Base-by-base conservation (phyloP, 2,797 vertebrate species). In the Arrhamphus sclerolepis region DNA sequence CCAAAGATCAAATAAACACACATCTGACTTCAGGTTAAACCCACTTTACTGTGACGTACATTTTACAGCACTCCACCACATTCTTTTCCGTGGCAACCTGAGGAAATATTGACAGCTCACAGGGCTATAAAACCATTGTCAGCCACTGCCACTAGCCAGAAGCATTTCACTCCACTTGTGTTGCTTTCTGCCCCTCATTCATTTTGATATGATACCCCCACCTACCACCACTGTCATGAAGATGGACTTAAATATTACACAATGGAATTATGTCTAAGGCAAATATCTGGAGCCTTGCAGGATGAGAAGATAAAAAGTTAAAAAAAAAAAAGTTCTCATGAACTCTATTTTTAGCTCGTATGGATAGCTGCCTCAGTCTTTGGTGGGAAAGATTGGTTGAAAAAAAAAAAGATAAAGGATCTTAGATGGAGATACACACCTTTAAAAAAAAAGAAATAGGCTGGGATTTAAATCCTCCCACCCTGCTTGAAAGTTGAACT, bases 11-110 rank as follows among this genome's bases (percentile, higher is more conserved):
- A 72, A 75, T 63, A 80, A 82, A 82, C 38, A 43, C 28, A 31
- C 1, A 0, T 62, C 9, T 34, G n/a, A 39, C 44, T 56, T 67
- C 3, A 57, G 16, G 44, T 67, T 62, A 59, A 76, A 53, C 64
- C 18, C 22, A 42, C 51, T 64, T 70, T 24, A 47, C 64, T 38
- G 41, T 29, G 14, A 59, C 26, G 0, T 60, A 44, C 28, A 42
- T 40, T 80, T 80, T 74, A 77, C 39, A 54, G n/a, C 66, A 6
- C 60, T 51, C 54, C 28, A 5, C 49, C 47, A 18, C 71, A 75
- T 84, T 82, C 70, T 58, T 86, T 53, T 56, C 73, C 67, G 9
- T 77, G 69, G 85, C 58, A 80, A 87, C 87, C 75, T 71, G 72
- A 62, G 48, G 78, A 78, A 86, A 85, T 74, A 83, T 80, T 80